Percentiles rank a stretch among this genome's conserved stretches.
Conservation (phyloP, 92 coral and sea anemone genomes). For the Zoanthus sansibaricus region DNA sequence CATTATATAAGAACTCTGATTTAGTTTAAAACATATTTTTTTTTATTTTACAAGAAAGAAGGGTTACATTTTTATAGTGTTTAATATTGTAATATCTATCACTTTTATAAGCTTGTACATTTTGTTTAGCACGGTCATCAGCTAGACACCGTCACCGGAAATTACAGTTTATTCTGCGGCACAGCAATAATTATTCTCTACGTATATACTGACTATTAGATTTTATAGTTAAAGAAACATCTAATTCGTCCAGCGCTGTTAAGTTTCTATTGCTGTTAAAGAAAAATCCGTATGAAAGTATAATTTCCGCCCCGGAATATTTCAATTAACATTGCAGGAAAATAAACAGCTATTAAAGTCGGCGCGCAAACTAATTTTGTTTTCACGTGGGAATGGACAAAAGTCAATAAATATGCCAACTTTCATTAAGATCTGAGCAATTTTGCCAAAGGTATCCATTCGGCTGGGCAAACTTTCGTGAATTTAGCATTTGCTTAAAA, state of each 20-base stretch:
- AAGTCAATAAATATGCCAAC: conserved; percentile 51
- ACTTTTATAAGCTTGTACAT: background rate
- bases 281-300: conserved; percentile 51
- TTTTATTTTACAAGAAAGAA: background rate
- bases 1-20: background rate
- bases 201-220: background rate
- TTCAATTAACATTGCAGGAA: conserved; percentile 41
- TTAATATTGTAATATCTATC: background rate
- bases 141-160: conserved; percentile 25
- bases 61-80: background rate
- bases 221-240: conserved; percentile 38
- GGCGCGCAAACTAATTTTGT: conserved; percentile 46
- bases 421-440: conserved; percentile 48
- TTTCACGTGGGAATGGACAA: conserved; percentile 60
- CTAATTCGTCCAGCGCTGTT: conserved; percentile 24
- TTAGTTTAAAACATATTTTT: background rate
- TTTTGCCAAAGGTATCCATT: conserved; percentile 44
- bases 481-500: conserved; percentile 48
- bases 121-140: conserved; percentile 3
- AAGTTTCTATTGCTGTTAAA: conserved; percentile 40
- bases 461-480: conserved; percentile 29
- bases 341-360: conserved; percentile 45
- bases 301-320: conserved; percentile 62
- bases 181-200: background rate
- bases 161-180: background rate